phyloP scores from a whole-genome alignment of 2,113 vertebrate species.

The Rhinolophus sinicus region DNA sequence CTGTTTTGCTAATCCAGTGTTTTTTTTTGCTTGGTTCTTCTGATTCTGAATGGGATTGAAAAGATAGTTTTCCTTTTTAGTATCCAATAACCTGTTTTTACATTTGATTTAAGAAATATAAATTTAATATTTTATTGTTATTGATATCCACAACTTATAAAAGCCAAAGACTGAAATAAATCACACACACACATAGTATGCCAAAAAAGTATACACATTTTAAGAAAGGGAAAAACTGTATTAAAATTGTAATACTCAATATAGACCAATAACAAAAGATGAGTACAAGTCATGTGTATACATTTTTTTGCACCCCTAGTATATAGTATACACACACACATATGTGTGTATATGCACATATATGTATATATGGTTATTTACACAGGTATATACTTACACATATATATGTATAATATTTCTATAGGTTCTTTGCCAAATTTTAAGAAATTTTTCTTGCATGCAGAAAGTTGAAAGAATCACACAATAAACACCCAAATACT shows the following conservation, averaged over 20 bases:
- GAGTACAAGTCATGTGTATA: too few relatives aligned
- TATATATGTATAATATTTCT: not conserved
- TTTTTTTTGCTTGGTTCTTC: not conserved
- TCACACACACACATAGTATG: not conserved
- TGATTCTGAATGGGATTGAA: not conserved
- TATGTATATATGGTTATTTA: not conserved
- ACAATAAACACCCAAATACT: not conserved
- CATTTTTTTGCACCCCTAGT: too few relatives aligned
- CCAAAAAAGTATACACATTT: too few relatives aligned
- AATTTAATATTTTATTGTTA: not conserved
- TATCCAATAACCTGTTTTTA: not conserved
- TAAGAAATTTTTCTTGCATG: not conserved
- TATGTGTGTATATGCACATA: not conserved
- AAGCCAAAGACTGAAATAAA: not conserved
- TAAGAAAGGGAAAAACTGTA: too few relatives aligned
- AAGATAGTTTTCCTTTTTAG: not conserved
- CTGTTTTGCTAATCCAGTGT: not conserved
- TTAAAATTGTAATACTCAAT: too few relatives aligned
- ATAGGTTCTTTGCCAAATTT: not conserved
- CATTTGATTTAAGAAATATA: slow-evolving; percentile 41
- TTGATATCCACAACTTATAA: not conserved
- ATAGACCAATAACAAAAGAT: too few relatives aligned
- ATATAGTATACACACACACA: too few relatives aligned
- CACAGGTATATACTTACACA: not conserved
- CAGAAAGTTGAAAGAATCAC: not conserved